Evolutionary conservation across 2,113 vertebrate species (phyloP), one percentile per base, ranked within the genome.

Genomic region (Puntigrus tetrazona): DNA sequence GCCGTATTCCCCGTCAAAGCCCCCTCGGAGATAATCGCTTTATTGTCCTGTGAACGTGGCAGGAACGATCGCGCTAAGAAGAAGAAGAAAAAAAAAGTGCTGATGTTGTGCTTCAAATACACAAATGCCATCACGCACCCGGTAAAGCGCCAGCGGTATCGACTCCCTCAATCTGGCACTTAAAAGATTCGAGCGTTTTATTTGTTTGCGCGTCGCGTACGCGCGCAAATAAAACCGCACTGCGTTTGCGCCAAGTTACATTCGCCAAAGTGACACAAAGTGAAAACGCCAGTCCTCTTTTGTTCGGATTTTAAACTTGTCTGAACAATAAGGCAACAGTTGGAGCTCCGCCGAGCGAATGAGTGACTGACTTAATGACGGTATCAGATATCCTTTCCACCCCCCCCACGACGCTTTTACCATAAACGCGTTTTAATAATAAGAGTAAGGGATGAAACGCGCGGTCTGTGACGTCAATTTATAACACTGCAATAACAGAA

Each of bases 291-390:
- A 76, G 8, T 47, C 25, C 1, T 34, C 16, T 31, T 45, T 61
- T 43, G 36, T 63, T 16, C 0, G 11, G n/a, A 14, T 45, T 20
- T 31, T 41, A 55, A 84, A 79, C 83, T 79, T 41, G n/a, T 11
- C 20, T 22, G 47, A 84, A 85, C 47, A 52, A 73, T 34, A 38
- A 1, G 90, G 92, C 93, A 95, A 94, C 93, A 95, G 94, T 94
- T 94, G 92, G 91, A 92, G 88, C 43, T 25, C 85, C 65, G 83
- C 73, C 45, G 86, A 75, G 25, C 25, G 69, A 43, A 69, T 9
- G 67, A 41, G 9, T 47, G 38, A 78, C 78, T 73, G 79, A 29
- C 47, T 82, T 80, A 84, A 70, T 78, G 70, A 84, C 59, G 45
- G 80, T 47, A 82, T 84, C 52, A 78, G 63, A 85, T 85, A 85